Evolutionary conservation across 2,113 vertebrate genomes (phyloP), one percentile per base, ranked within the genome.

Genomic region (Heliornis fulica): DNA sequence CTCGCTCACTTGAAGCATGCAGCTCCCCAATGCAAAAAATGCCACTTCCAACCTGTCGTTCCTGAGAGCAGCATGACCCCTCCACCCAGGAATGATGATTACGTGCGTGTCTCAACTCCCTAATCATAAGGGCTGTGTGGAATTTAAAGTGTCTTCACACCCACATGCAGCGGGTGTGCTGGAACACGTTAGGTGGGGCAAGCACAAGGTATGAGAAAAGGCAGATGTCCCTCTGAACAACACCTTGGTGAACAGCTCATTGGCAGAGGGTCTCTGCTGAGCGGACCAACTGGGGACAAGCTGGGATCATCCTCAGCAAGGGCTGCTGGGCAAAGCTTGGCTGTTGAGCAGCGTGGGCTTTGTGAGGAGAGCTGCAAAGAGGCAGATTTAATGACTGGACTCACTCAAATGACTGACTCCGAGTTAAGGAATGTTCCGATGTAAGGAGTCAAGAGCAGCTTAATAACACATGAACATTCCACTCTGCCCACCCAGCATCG

Each of bases 101-200:
- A 90, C 1, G 4, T 51, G 13, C 3, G 0, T 54, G 85, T 51
- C 93, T 90, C 46, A 28, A 68, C 76, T 66, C 83, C 90, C 46
- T 68, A 51, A 70, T 77, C 70, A 36, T 14, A 82, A 61, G 65
- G 61, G 34, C 17, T 1, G 8, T 4, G n/a, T 45, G 96, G 93
- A 90, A 97, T 95, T 90, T 74, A 48, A 91, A 90, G 66, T 1
- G 8, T 29, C 40, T 92, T 88, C 65, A 36, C 94, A 87, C 93
- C 85, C 90, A 95, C 18, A 32, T 1, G 17, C 32, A 71, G 70
- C 45, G 91, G 53, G 87, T 89, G 81, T 59, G 78, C 63, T 92
- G 80, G 79, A 81, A 95, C 68, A 72, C 0, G 1, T 48, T 57
- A 94, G 91, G 89, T 87, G 63, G 61, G 89, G 91, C 89, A 79